These are phyloP conservation scores for Aleiodes leptofemur DNA, from an alignment of 2,888 invertebrate genomes.

Conservation along the genomic window DNA sequence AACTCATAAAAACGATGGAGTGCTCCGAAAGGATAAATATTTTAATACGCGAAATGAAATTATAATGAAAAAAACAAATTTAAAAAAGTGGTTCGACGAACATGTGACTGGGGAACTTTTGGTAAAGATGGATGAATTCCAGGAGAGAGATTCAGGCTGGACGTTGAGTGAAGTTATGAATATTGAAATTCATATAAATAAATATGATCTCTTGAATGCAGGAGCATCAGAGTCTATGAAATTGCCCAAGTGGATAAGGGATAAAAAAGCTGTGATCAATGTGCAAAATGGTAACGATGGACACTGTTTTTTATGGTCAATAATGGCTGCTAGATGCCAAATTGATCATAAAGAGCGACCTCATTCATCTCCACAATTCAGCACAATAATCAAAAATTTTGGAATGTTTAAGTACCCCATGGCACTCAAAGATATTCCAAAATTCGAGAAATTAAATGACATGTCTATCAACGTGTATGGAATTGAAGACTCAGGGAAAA, in stretches of 20 bases:
- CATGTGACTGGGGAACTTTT: slow-evolving; percentile 45
- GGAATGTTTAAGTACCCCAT: too few relatives aligned
- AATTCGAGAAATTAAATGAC: too few relatives aligned
- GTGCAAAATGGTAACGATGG: slow-evolving; percentile 51
- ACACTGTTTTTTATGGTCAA: slow-evolving; percentile 42
- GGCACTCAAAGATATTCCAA: too few relatives aligned
- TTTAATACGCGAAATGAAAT: slow-evolving; percentile 55
- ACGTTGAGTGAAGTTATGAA: slow-evolving; percentile 51
- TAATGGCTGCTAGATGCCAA: too few relatives aligned
- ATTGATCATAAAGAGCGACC: too few relatives aligned
- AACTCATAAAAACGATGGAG: slow-evolving; percentile 17
- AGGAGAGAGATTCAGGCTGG: slow-evolving; percentile 51
- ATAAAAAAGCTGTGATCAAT: slow-evolving; percentile 56
- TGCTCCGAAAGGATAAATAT: slow-evolving; percentile 51
- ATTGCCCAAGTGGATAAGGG: slow-evolving; percentile 49
- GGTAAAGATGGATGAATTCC: slow-evolving; percentile 54
- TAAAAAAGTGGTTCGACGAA: slow-evolving; percentile 50
- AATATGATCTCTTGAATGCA: slow-evolving; percentile 49
- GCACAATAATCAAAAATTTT: too few relatives aligned
- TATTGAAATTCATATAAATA: slow-evolving; percentile 36
- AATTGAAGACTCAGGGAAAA: too few relatives aligned
- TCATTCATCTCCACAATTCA: too few relatives aligned
- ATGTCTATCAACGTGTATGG: too few relatives aligned
- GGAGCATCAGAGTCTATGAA: slow-evolving; percentile 52
- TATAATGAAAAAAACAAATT: slow-evolving; percentile 51